Base-by-base conservation (phyloP, 2,888 invertebrate genomes). In the Limulus polyphemus region DNA sequence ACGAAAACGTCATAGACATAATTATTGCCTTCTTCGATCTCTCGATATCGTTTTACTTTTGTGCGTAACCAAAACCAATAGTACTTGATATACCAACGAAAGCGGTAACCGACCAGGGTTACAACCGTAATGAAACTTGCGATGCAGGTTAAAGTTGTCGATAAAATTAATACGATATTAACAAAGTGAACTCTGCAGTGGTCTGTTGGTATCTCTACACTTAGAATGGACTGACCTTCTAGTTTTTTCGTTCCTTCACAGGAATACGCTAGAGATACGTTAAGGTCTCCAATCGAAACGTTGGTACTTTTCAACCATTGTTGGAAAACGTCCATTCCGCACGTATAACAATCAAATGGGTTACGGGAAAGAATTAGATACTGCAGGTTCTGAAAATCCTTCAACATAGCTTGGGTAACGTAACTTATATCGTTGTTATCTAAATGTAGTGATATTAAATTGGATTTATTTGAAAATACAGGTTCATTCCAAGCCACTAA, bases 1-100 rank as follows among this genome's bases (percentile, higher is more conserved):
- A 86, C 82, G 70, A 86, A 86, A 0, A 84, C 82, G 65, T 86
- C 85, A 70, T 84, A 86, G 16, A 80, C 68, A 61, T 71, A 76
- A 5, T 62, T 52, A 46, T 61, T 54, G 9, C 52, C 60, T 10
- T 11, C 13, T 54, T 32, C 16, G 11, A n/a, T 57, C 2, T 7
- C 32, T 1, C 13, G 46, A 51, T 49, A 58, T 47, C 47, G 17
- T 50, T 49, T 60, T 10, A 58, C 5, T 14, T 55, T 52, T 11
- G 58, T 17, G 32, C 56, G 46, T 5, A 60, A 9, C 16, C 58
- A 56, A 16, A 63, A 63, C 12, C 59, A 14, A 55, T 51, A 52
- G 46, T 63, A 63, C 55, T 60, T 32, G 12, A 62, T n/a, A 14
- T 63, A 63, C 60, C 63, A 60, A n/a, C 61, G 14, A 16, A 58